Percentiles rank a stretch among this genome's conserved stretches.
These are phyloP conservation scores for Gymnocephalus cernua DNA, from an alignment of 2,113 vertebrate genomes.

Conservation along the genomic window DNA sequence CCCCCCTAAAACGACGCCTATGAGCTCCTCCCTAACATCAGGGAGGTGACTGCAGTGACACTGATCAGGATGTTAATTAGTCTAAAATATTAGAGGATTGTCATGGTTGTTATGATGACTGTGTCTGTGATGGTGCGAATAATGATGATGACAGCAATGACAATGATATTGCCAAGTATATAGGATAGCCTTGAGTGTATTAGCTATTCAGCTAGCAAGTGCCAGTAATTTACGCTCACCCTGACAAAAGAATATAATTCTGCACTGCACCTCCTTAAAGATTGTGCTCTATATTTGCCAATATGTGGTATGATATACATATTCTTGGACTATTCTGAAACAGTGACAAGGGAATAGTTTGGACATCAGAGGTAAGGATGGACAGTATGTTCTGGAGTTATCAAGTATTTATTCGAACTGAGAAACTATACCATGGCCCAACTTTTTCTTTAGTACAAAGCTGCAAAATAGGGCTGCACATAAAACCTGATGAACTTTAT, in stretches of 20 bases:
- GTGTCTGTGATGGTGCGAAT: slow-evolving; percentile 44
- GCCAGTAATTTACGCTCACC: slow-evolving; percentile 23
- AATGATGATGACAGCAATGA: slow-evolving; percentile 59
- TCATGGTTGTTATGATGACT: slow-evolving; percentile 49
- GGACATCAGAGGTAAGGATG: not conserved
- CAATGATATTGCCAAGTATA: slow-evolving; percentile 40
- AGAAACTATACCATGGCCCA: not conserved
- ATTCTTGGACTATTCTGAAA: not conserved
- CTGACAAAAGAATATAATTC: not conserved
- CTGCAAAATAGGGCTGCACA: not conserved
- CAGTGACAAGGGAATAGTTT: not conserved
- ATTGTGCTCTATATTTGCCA: not conserved
- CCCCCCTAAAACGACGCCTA: too few relatives aligned
- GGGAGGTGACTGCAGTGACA: slow-evolving; percentile 57
- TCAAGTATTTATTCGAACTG: not conserved
- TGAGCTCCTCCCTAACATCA: slow-evolving; percentile 50
- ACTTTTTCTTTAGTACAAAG: not conserved
- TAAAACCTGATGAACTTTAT: not conserved
- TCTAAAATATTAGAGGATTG: slow-evolving; percentile 50
- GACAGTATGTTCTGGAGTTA: not conserved
- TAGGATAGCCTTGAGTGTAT: slow-evolving; percentile 32
- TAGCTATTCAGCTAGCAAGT: slow-evolving; percentile 20
- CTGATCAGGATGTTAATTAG: slow-evolving; percentile 62
- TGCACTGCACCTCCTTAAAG: not conserved
- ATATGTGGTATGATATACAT: not conserved